Base-by-base conservation (phyloP, 2,113 vertebrate genomes). In the Montifringilla adamsi region DNA sequence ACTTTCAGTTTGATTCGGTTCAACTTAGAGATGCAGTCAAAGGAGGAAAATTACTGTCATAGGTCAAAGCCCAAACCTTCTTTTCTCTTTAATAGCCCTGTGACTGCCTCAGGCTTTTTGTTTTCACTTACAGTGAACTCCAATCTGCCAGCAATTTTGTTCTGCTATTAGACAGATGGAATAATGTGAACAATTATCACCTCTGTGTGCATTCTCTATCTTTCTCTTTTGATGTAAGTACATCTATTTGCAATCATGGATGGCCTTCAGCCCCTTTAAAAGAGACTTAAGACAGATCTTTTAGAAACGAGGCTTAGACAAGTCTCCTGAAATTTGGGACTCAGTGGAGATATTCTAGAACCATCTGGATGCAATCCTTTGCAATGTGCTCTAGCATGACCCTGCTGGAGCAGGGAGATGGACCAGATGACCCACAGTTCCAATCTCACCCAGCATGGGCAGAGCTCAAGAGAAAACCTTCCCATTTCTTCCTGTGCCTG, bases 101-200 rank as follows among this genome's bases (percentile, higher is more conserved):
- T 49, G 68, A 94, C 56, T 70, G 85, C 93, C 82, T 88, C 75
- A 66, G 87, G 75, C 85, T 94, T 94, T 96, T 91, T 86, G 74
- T 85, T 95, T 97, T 88, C 75, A 70, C 75, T 94, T 91, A 46
- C 55, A 72, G 24, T 44, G 82, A 93, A 80, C 53, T 83, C 75
- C 49, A 26, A 69, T 75, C 92, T 63, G 85, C 55, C 68, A 74
- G 87, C 68, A 88, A 93, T 95, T 94, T 90, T 55, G 27, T 86
- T 80, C 68, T 90, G 88, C 58, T 58, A 77, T 95, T 95, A 95
- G 67, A 91, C 67, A 94, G 85, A 88, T 63, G 60, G 75, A 93
- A 90, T 69, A 93, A 93, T 74, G 59, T 35, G 72, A 93, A 83
- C 63, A 90, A 94, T 95, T 93, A 97, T 74, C 72, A 88, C 77